Base-by-base conservation (phyloP, 2,888 invertebrate species). In the Thymelicus acteon region DNA sequence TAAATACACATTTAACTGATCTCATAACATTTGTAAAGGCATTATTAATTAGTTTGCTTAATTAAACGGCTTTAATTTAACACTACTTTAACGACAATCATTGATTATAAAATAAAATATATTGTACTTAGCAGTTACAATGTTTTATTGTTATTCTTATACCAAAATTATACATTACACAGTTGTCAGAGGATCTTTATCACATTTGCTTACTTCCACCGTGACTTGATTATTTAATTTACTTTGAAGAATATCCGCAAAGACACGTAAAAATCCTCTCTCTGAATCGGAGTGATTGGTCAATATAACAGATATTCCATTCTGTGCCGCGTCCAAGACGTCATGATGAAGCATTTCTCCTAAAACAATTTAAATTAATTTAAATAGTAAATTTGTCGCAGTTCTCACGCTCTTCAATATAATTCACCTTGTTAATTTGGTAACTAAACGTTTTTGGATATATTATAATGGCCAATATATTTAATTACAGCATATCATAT, bases 321-420 rank as follows among this genome's bases (percentile, higher is more conserved):
- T 95, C 79, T 98, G 97, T 37, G 96, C 95, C 0, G 97, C 98
- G 81, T 99, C 98, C 48, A 99, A 94, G 0, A 98, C 90, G 76
- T 99, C 98, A 83, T 99, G 99, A 87, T 99, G 99, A 0, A 97
- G 95, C 98, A 99, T 98, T 94, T 99, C 99, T 8, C 96, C 94
- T 94, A 75, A 66, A 86, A 83, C 44, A 44, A 44, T 10, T 8
- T 19, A 19, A 19, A 19, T 19, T 2, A 19, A 19, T 19, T 19
- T 19, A 19, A 19, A 19, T 19, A 19, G 2, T 19, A 19, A 19
- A 19, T 1, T 19, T 1, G 19, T 19, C 19, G 19, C 19, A 19
- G 19, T 19, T 19, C 19, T 2, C 19, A 19, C 19, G 19, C 19
- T 31, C 5, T 31, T 5, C 0, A 31, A 31, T 31, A 1, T 31